Percentiles rank a stretch among this genome's conserved stretches.
Conservation (phyloP, 2,113 vertebrate species). For the Synchiropus splendidus region DNA sequence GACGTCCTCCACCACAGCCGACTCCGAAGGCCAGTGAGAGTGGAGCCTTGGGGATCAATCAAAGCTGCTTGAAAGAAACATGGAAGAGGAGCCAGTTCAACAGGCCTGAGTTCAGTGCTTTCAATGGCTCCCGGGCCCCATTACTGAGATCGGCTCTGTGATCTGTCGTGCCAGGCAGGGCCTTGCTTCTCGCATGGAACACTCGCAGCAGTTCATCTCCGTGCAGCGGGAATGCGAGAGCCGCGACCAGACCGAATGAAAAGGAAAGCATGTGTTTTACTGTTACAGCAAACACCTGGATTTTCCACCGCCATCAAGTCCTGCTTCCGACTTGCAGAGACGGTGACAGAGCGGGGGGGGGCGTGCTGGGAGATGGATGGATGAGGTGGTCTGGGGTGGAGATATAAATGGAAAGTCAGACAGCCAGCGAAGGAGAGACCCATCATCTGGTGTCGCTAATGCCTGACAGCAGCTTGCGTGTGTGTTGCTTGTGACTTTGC, state of each 20-base stretch:
- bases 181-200: conserved; percentile 49
- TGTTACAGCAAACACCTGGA: too few species aligned
- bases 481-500: conserved; percentile 14
- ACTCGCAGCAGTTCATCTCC: conserved; percentile 24
- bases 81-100: conserved; percentile 1
- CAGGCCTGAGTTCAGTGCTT: conserved; percentile 30
- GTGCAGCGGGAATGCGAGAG: too few species aligned
- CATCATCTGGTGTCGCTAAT: conserved; percentile 35
- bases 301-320: too few species aligned
- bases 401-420: conserved; percentile 50
- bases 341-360: conserved; percentile 1
- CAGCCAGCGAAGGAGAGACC: conserved; percentile 36
- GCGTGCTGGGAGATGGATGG: conserved; percentile 38
- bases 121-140: conserved; percentile 15
- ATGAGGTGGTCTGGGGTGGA: conserved; percentile 22
- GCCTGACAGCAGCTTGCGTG: conserved; percentile 31
- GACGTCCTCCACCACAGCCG: too few species aligned
- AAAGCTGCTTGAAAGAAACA: conserved; percentile 13
- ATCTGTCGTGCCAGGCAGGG: conserved; percentile 40
- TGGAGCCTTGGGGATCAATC: neutral
- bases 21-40: too few species aligned
- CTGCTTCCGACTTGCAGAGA: conserved; percentile 4
- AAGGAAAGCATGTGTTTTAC: too few species aligned
- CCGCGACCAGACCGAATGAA: too few species aligned
- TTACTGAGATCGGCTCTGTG: conserved; percentile 32